A percentile compares a stretch with the other conserved stretches of the same genome.
Evolutionary conservation across 2,113 vertebrate species (phyloP).

Genomic region (Hipposideros armiger): DNA sequence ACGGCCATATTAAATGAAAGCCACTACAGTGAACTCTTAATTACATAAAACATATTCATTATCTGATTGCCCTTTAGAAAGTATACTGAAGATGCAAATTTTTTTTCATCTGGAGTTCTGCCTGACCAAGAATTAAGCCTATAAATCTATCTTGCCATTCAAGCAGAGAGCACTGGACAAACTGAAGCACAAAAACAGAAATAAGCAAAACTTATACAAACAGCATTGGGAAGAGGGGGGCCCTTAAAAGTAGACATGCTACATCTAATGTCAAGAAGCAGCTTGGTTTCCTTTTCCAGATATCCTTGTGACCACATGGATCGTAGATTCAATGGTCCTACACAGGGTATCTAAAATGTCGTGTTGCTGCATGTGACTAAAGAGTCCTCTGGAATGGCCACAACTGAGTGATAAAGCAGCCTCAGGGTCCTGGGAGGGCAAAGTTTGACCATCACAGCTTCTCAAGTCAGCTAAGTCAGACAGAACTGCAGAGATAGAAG

Average conservation of each 20-base stretch:
- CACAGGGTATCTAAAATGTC: slow-evolving; percentile 98
- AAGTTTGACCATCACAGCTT: slow-evolving; percentile 90
- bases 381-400: slow-evolving; percentile 92
- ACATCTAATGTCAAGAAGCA: slow-evolving; percentile 96
- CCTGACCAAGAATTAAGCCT: slow-evolving; percentile 91
- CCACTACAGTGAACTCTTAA: slow-evolving; percentile 95
- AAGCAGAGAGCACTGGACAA: slow-evolving; percentile 94
- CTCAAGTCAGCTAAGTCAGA: slow-evolving; percentile 91
- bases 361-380: slow-evolving; percentile 91
- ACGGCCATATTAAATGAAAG: slow-evolving; percentile 97
- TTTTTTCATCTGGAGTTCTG: slow-evolving; percentile 89
- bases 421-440: slow-evolving; percentile 91
- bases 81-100: slow-evolving; percentile 92
- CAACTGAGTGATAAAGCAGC: slow-evolving; percentile 87
- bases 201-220: slow-evolving; percentile 91
- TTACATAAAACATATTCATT: slow-evolving; percentile 94
- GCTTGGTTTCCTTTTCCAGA: slow-evolving; percentile 92
- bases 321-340: slow-evolving; percentile 97
- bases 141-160: slow-evolving; percentile 93
- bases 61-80: slow-evolving; percentile 95
- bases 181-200: slow-evolving; percentile 92
- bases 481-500: slow-evolving; percentile 89
- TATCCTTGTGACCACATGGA: slow-evolving; percentile 96
- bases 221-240: slow-evolving; percentile 78
- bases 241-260: slow-evolving; percentile 89